phyloP scores from a whole-genome alignment of 2,797 vertebrate species.

The Myotis pilosus region DNA sequence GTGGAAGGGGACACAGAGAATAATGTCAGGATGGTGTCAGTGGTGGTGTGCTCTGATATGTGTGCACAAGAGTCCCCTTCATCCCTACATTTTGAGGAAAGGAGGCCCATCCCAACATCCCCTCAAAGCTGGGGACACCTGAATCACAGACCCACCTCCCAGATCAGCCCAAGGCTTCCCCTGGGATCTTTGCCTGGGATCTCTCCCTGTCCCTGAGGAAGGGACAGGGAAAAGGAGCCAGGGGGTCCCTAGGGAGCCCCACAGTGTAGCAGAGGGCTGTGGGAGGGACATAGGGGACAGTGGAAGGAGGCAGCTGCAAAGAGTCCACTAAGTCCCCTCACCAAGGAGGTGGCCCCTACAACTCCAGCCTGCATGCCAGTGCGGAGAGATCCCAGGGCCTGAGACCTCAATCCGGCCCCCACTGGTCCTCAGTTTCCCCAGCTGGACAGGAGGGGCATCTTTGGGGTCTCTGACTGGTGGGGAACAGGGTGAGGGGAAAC shows the following conservation, averaged over 20 bases:
- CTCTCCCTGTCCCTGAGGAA: no score
- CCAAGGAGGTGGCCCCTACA: not conserved
- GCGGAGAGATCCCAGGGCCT: not conserved
- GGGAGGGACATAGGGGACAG: not conserved
- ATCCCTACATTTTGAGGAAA: not conserved
- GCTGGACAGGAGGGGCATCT: not conserved
- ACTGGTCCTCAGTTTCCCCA: not conserved
- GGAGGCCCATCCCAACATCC: not conserved
- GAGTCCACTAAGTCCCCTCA: not conserved
- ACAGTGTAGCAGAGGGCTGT: not conserved
- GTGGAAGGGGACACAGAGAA: not conserved
- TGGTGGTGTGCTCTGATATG: not conserved
- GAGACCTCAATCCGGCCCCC: not conserved
- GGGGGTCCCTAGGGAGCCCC: not conserved
- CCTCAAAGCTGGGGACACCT: not conserved
- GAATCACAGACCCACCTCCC: not conserved
- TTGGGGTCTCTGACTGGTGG: not conserved
- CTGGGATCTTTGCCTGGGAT: no score
- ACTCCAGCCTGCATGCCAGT: not conserved
- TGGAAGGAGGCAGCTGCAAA: not conserved
- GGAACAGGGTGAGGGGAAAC: not conserved
- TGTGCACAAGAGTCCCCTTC: not conserved
- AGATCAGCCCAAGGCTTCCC: not conserved
- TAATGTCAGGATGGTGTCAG: not conserved
- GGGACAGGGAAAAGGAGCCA: not conserved